These are phyloP conservation scores for Arbacia lixula DNA, from an alignment of 53 echinoderm and acorn worm genomes.

Conservation along the genomic window DNA sequence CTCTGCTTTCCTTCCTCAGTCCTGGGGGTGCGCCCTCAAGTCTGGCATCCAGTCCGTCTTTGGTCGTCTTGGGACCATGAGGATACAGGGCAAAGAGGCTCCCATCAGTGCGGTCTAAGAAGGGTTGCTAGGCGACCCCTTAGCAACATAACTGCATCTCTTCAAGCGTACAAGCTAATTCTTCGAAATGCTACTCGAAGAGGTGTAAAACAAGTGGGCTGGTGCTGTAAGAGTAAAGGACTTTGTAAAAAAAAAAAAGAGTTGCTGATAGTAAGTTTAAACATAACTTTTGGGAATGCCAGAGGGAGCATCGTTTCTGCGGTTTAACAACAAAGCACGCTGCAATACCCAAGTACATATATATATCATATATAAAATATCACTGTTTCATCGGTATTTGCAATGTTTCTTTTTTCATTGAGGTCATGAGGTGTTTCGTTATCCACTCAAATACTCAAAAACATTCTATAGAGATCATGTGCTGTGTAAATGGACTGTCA, in stretches of 20 bases:
- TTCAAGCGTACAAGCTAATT: too few relatives aligned
- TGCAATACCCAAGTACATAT: constrained; percentile 5
- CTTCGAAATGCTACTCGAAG: too few relatives aligned
- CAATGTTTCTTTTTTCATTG: constrained; percentile 13
- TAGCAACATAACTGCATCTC: too few relatives aligned
- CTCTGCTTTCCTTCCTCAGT: constrained; percentile 61
- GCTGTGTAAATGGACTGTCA: too few relatives aligned
- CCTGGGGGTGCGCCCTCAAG: constrained; percentile 95
- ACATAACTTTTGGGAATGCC: too few relatives aligned
- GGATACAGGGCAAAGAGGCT: constrained; percentile 75
- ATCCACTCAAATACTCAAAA: not conserved
- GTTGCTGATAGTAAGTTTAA: too few relatives aligned
- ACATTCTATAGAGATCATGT: constrained; percentile 34
- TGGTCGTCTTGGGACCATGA: constrained; percentile 68
- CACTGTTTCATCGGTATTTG: not conserved
- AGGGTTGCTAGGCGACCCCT: constrained; percentile 17
- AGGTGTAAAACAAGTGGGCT: too few relatives aligned
- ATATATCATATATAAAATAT: too few relatives aligned
- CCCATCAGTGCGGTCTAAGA: constrained; percentile 86
- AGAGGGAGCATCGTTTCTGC: too few relatives aligned
- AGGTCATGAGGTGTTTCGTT: constrained; percentile 3
- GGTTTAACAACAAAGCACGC: constrained; percentile 16
- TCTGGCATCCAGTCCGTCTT: constrained; percentile 91
- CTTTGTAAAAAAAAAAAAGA: too few relatives aligned
- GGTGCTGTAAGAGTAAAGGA: too few relatives aligned